phyloP scores from a whole-genome alignment of 2,888 invertebrate genomes.

The Drosophila falleni region DNA sequence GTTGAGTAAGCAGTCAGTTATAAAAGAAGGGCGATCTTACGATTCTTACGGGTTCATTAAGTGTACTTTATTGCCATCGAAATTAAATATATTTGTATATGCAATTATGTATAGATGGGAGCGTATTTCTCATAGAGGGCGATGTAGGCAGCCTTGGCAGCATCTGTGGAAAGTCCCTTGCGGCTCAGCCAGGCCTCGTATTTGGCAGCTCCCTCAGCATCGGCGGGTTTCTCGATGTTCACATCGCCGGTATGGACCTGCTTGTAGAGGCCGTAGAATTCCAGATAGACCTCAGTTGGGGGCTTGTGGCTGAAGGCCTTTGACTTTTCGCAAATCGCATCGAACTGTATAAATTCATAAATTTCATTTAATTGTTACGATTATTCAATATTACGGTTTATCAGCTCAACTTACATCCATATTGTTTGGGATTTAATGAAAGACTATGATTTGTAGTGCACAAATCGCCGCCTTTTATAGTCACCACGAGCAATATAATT shows the following conservation, averaged over 20 bases:
- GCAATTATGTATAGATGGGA: constrained; percentile 85
- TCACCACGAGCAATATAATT: constrained; percentile 45
- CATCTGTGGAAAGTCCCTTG: constrained; percentile 92
- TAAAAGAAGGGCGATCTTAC: neutral
- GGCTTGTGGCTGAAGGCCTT: constrained; percentile 91
- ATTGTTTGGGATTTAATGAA: constrained; percentile 36
- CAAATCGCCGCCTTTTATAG: constrained; percentile 59
- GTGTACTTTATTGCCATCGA: constrained; percentile 36
- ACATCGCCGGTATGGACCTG: constrained; percentile 93
- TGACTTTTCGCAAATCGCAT: constrained; percentile 81
- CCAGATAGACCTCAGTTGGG: constrained; percentile 92
- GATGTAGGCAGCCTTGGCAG: constrained; percentile 93
- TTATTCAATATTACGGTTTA: constrained; percentile 12
- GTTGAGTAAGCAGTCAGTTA: constrained; percentile 32
- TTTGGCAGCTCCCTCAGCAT: constrained; percentile 95
- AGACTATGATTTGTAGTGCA: constrained; percentile 56
- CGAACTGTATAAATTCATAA: constrained; percentile 50
- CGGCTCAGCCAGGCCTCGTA: constrained; percentile 95
- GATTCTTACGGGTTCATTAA: constrained; percentile 12
- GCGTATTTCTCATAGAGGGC: constrained; percentile 88
- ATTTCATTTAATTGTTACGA: neutral
- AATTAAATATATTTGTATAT: constrained; percentile 1
- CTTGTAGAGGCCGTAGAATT: constrained; percentile 93
- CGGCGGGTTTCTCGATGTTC: constrained; percentile 93
- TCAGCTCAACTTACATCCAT: constrained; percentile 65